Evolutionary conservation across 2,888 invertebrate genomes (phyloP), one percentile per base, ranked within the genome.

Genomic region (Frankliniella fusca): DNA sequence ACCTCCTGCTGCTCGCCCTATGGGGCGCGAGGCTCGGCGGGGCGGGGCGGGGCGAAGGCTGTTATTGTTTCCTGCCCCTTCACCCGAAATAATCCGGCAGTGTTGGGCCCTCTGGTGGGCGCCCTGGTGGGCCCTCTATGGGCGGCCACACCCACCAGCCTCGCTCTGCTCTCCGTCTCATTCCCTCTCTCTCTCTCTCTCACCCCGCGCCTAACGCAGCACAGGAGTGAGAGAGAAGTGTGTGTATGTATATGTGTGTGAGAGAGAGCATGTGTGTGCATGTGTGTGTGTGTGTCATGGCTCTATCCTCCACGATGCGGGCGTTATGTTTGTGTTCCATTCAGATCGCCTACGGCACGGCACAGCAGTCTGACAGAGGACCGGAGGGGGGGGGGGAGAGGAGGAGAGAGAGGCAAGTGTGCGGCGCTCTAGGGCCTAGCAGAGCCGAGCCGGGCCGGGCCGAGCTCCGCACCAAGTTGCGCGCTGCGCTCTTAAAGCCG

Each of bases 301-400:
- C 38, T 38, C 38, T 38, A 38, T 38, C 38, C 38, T 27, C 70
- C 70, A 27, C 70, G 10, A 76, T 12, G n/a, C n/a, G 70, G 70
- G 70, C 70, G 70, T 76, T 76, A 76, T 76, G 70, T 76, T 76
- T 76, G 70, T 76, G 70, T 76, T 76, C 70, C 70, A 76, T 76
- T 76, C 70, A 76, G 70, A 76, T 27, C 12, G 70, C 70, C 70
- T 76, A 12, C 27, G 70, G 70, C 70, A 23, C 1, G 23, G 70
- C 8, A n/a, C 70, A 65, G n/a, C 20, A n/a, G 38, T 38, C 38
- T 38, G 38, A 38, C 38, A 38, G 38, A 38, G 38, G 38, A 38
- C 38, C 38, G 38, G 38, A 38, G 38, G 5, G 70, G 23, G 70
- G 9, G 12, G 70, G 54, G 54, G 8, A 18, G 54, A 18, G 38